Evolutionary conservation across 2,113 vertebrate genomes (phyloP).

Genomic region (Regulus satrapa): DNA sequence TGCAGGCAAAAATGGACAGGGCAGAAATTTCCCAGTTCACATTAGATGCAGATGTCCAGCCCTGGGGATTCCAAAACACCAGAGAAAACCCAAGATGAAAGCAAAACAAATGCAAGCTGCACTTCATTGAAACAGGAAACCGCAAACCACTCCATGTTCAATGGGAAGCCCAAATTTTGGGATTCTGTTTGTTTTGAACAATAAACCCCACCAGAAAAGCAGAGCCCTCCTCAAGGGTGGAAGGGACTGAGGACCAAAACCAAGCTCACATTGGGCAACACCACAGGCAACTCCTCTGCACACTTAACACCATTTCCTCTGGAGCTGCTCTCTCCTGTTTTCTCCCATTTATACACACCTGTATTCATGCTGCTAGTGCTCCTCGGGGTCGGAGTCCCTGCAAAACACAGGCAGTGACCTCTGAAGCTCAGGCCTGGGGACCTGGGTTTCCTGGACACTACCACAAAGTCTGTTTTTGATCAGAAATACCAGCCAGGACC

Average conservation of each 20-base stretch:
- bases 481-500: background rate
- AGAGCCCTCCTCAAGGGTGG: background rate
- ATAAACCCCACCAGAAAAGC: background rate
- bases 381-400: background rate
- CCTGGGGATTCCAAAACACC: background rate
- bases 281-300: background rate
- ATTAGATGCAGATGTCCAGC: background rate
- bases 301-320: background rate
- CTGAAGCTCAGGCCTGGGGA: background rate
- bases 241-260: background rate
- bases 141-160: background rate
- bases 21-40: background rate
- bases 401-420: background rate
- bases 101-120: background rate
- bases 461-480: background rate
- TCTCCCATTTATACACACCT: background rate
- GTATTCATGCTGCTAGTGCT: background rate
- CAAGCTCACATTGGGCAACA: background rate
- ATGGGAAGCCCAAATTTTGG: background rate
- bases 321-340: background rate
- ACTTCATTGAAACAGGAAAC: background rate
- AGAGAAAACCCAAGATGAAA: constrained; percentile 3
- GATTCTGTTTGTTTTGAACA: background rate
- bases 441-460: background rate
- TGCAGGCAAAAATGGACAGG: background rate